Base-by-base conservation (phyloP, 2,888 invertebrate species). In the Chironomus tentans region DNA sequence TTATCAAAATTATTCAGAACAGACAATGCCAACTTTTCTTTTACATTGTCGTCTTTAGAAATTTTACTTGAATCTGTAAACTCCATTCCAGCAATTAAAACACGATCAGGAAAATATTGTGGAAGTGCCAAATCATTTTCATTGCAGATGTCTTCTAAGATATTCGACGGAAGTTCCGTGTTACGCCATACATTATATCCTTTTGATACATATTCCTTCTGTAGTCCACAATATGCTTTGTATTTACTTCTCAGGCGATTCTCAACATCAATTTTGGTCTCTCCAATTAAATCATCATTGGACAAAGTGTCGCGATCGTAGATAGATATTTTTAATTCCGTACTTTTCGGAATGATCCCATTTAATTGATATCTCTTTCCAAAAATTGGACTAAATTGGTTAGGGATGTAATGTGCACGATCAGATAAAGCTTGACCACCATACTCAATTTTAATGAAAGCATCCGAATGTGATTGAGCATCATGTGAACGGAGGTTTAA, bases 171-270 rank as follows among this genome's bases (percentile, higher is more conserved):
- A 78, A 87, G 89, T 76, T 87, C 82, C 4, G 85, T 85, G 82
- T 94, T 93, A 50, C 94, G 87, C 95, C 96, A 96, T 71, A 86
- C 86, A 79, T 90, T 90, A 79, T 90, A 89, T 0, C 94, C 94
- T 1, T 80, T 80, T 76, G 88, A 88, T 74, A 68, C 76, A 80
- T 92, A 97, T 80, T 87, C 87, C 62, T 85, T 84, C 0, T 92
- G 82, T 13, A 97, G 82, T 0, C 96, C 96, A 79, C 95, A 92
- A 3, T 87, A 87, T 0, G 92, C 94, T 77, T 93, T 86, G 81
- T 95, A 93, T 78, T 88, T 88, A 18, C 91, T 90, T 81, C 92
- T 93, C 81, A 91, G 91, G 77, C 96, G 87, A 83, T 94, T 92
- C 84, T 97, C 97, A 69, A 97, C 84, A 82, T 97, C 96, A 77